Evolutionary conservation across 2,888 invertebrate species (phyloP), one percentile per base, ranked within the genome.

Genomic region (Mantis religiosa): DNA sequence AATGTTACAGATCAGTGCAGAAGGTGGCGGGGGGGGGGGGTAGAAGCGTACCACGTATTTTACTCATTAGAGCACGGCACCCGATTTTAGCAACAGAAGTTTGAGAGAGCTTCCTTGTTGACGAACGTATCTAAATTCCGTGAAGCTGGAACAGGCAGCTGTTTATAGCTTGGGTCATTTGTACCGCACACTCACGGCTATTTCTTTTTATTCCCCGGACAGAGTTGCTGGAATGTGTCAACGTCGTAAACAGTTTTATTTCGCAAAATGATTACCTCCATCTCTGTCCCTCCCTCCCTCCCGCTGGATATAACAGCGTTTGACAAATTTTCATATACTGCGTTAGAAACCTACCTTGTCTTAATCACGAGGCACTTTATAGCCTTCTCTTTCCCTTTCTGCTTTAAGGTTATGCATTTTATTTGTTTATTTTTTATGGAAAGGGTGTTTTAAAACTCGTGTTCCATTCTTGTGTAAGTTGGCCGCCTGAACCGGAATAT

Each of bases 291-390:
- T 34, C 82, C 41, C 82, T 87, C 30, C 81, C 20, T 34, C 82
- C 41, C 82, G 34, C 15, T 82, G 27, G 81, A 41, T 82, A 34
- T 34, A 82, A 82, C 81, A 82, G 82, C 25, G 14, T 87, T 87
- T 87, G 87, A 87, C 87, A 87, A 87, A 87, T 87, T 87, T 87
- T 87, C 87, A 82, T 87, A 87, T 82, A 87, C 87, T 82, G 34
- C 82, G 27, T 82, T 34, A 41, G 82, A 82, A 82, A 25, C 82
- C n/a, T 4, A 27, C 28, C 82, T 87, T 34, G 82, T 82, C 87
- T 34, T 41, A 27, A 25, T 28, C 27, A 34, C 27, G 27, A 87
- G 82, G 25, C 87, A 82, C 27, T 82, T 82, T 82, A 86, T 81
- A 28, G 28, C 4, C 30, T 28, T 86, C 30, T 86, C 86, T 28